Evolutionary conservation across 2,797 vertebrate species (phyloP).

Genomic region (Propithecus deckenii): DNA sequence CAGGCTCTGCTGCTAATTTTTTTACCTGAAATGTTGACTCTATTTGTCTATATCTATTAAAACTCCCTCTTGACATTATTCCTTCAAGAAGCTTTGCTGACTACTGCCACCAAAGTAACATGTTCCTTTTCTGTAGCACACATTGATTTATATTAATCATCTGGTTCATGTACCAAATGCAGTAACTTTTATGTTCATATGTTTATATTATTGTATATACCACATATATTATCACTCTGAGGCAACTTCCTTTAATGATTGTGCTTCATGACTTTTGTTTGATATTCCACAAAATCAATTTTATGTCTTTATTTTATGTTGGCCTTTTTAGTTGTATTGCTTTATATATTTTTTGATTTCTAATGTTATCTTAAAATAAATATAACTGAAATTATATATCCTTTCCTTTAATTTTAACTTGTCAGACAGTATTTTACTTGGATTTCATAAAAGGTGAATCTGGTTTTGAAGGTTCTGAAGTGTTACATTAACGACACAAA

Average conservation of each 20-base stretch:
- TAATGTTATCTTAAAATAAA: not conserved
- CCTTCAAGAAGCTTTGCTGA: not conserved
- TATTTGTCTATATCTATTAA: not conserved
- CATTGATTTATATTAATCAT: not conserved
- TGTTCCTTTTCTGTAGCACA: not conserved
- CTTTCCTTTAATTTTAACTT: not conserved
- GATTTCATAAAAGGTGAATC: not conserved
- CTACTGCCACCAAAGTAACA: not conserved
- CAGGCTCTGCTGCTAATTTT: not conserved
- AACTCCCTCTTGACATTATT: not conserved
- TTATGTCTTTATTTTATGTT: slow-evolving; percentile 3
- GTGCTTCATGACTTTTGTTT: not conserved
- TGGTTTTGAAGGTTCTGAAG: not conserved
- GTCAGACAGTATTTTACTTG: not conserved
- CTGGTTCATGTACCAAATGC: not conserved
- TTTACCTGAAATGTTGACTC: not conserved
- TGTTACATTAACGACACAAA: not conserved
- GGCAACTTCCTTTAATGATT: not conserved
- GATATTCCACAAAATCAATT: not conserved
- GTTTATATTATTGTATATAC: not conserved
- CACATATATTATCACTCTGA: not conserved
- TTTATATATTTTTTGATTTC: not conserved
- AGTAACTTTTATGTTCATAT: not conserved
- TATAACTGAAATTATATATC: not conserved
- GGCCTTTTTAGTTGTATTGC: not conserved